Base-by-base conservation (phyloP, 2,888 invertebrate genomes). In the Ischnus inquisitorius region DNA sequence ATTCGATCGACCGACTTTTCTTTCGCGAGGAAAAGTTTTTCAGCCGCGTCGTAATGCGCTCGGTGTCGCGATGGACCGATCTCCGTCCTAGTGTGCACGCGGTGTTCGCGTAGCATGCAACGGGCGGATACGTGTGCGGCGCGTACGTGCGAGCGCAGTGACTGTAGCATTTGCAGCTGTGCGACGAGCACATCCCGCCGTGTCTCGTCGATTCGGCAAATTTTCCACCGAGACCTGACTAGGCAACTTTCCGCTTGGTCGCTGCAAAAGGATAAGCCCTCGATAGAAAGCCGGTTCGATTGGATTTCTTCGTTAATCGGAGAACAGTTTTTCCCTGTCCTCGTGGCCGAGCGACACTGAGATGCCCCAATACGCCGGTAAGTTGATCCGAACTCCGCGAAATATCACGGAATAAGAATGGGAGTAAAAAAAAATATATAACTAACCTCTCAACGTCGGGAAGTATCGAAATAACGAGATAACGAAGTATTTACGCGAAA, bases 311-410 rank as follows among this genome's bases (percentile, higher is more conserved):
- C 16, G 12, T 25, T n/a, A 6, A 43, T 46, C 67, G 19, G 8
- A 5, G 62, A 80, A 68, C 28, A 65, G 12, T 67, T 65, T 34
- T 41, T 57, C 57, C 16, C 14, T 1, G 5, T 43, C 6, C 41
- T 19, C 39, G 10, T 54, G 8, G 68, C 62, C n/a, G 25, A 28
- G 10, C 22, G 14, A 14, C 19, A 54, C 62, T 69, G 88, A 88
- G 82, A 92, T 93, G 93, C 92, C 92, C 60, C 89, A 89, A 65
- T 92, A 89, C 69, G 88, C 89, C 78, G 86, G 93, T 93, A 87
- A 86, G 90, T 88, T 54, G 22, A 16, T 54, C 54, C 54, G 54
- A 54, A 54, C 54, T 19, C 54, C 19, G 54, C 54, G 19, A 54
- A 54, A 19, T 54, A 22, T 34, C 34, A 8, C 34, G 34, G 6